A percentile compares a stretch with the other conserved stretches of the same genome.
These are phyloP conservation scores for Rhagoletis pomonella DNA, from an alignment of 1,140 invertebrate genomes.

Conservation along the genomic window DNA sequence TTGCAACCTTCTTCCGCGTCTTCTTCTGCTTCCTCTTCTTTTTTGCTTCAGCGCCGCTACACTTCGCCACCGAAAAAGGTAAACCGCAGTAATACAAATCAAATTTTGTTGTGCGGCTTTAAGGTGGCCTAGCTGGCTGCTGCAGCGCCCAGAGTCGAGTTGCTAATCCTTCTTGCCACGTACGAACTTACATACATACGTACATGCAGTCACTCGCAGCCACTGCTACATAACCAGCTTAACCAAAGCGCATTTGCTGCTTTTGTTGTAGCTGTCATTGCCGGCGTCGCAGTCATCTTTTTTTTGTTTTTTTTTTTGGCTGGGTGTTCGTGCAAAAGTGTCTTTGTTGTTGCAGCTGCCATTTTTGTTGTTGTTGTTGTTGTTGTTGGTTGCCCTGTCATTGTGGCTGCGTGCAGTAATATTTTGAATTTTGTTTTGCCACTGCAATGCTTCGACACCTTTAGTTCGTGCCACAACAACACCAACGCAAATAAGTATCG, in stretches of 20 bases:
- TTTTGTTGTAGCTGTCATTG: slow-evolving; percentile 28
- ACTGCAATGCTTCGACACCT: slow-evolving; percentile 1
- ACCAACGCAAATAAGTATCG: background rate
- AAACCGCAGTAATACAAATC: slow-evolving; percentile 58
- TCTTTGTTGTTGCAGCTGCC: background rate
- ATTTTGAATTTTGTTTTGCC: slow-evolving; percentile 29
- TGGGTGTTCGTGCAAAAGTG: slow-evolving; percentile 23
- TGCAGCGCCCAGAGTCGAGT: background rate
- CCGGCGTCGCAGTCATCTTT: background rate
- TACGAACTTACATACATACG: background rate
- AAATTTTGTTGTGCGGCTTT: slow-evolving; percentile 56
- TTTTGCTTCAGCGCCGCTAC: background rate
- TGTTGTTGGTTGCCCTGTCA: background rate
- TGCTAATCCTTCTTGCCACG: slow-evolving; percentile 36
- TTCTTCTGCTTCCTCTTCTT: background rate
- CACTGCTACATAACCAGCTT: background rate
- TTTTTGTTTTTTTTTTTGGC: too few species aligned
- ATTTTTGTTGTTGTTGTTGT: background rate
- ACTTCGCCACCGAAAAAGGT: slow-evolving; percentile 54
- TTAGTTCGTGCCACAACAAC: background rate
- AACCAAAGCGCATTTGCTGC: background rate
- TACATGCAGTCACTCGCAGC: background rate
- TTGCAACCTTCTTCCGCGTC: background rate
- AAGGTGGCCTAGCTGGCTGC: background rate
- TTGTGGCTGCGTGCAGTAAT: slow-evolving; percentile 1